A percentile compares a stretch with the other conserved stretches of the same genome.
phyloP scores from a whole-genome alignment of 2,797 vertebrate genomes.

The Bradypodion pumilum region DNA sequence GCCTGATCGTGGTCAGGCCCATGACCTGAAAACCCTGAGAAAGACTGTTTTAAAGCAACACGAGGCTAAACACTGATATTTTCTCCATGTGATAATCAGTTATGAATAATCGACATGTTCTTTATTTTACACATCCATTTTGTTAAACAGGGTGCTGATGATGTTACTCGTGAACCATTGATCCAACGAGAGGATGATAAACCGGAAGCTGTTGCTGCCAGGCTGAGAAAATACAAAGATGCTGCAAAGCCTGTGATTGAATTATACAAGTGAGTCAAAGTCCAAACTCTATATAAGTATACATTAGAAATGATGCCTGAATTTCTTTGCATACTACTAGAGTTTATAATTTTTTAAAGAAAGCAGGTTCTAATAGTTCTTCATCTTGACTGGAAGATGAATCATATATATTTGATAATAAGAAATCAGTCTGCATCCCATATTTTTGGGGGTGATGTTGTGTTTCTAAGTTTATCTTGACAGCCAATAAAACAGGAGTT shows the following conservation, averaged over 20 bases:
- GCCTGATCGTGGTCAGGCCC: too few species aligned
- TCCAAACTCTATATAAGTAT: not conserved
- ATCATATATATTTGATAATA: not conserved
- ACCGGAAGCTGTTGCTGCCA: slow-evolving; percentile 86
- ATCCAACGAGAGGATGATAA: slow-evolving; percentile 91
- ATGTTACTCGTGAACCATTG: slow-evolving; percentile 87
- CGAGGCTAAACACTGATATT: not conserved
- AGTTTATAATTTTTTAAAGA: not conserved
- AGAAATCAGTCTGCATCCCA: not conserved
- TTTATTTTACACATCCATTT: not conserved
- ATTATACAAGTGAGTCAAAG: slow-evolving; percentile 88
- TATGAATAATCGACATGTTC: not conserved
- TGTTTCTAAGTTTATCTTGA: not conserved
- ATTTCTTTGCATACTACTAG: not conserved
- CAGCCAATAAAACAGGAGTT: not conserved
- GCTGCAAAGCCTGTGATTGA: slow-evolving; percentile 92
- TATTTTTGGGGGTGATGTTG: not conserved
- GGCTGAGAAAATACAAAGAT: slow-evolving; percentile 93
- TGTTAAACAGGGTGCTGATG: slow-evolving; percentile 84
- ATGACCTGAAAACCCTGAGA: too few species aligned
- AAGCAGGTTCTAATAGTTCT: not conserved
- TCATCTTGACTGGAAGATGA: not conserved
- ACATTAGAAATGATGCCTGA: not conserved
- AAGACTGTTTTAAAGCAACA: too few species aligned
- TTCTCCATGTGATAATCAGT: not conserved